Percentiles rank a stretch among this genome's conserved stretches.
Conservation (phyloP, 2,888 invertebrate species). For the Nemapogon koenigi region DNA sequence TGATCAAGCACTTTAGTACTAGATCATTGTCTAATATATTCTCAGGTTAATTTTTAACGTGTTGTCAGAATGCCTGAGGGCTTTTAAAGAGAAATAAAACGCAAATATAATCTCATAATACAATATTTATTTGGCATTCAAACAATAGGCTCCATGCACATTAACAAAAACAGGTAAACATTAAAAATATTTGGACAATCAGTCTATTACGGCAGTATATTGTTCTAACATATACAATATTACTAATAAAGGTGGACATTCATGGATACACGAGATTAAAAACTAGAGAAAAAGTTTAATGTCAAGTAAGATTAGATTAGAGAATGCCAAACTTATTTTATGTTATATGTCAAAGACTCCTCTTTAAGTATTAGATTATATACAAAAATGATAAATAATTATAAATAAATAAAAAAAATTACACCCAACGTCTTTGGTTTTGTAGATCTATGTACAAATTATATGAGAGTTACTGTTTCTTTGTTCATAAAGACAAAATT, state of each 20-base stretch:
- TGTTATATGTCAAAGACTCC: too few relatives aligned
- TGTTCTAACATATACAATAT: slow-evolving; percentile 8
- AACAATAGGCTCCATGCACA: slow-evolving; percentile 48
- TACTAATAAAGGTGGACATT: too few relatives aligned
- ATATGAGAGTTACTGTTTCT: too few relatives aligned
- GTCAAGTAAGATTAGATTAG: too few relatives aligned
- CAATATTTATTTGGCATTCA: slow-evolving; percentile 61
- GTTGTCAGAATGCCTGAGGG: slow-evolving; percentile 9
- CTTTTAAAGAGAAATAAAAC: slow-evolving; percentile 22
- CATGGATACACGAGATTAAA: too few relatives aligned
- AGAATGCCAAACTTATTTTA: too few relatives aligned
- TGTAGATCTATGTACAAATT: too few relatives aligned
- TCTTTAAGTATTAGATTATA: too few relatives aligned
- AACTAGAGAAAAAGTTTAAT: too few relatives aligned
- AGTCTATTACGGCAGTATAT: slow-evolving; percentile 57
- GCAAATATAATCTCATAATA: slow-evolving; percentile 22
- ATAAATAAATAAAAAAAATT: too few relatives aligned
- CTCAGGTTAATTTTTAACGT: slow-evolving; percentile 12
- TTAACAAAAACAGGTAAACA: slow-evolving; percentile 49
- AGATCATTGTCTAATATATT: slow-evolving; percentile 8
- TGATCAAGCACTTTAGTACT: background rate
- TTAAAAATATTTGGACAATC: slow-evolving; percentile 58
- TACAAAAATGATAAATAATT: too few relatives aligned
- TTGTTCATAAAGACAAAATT: slow-evolving; percentile 25
- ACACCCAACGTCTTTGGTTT: too few relatives aligned